Evolutionary conservation across 2,888 invertebrate species (phyloP), one percentile per base, ranked within the genome.

Genomic region (Nomada goodeniana): DNA sequence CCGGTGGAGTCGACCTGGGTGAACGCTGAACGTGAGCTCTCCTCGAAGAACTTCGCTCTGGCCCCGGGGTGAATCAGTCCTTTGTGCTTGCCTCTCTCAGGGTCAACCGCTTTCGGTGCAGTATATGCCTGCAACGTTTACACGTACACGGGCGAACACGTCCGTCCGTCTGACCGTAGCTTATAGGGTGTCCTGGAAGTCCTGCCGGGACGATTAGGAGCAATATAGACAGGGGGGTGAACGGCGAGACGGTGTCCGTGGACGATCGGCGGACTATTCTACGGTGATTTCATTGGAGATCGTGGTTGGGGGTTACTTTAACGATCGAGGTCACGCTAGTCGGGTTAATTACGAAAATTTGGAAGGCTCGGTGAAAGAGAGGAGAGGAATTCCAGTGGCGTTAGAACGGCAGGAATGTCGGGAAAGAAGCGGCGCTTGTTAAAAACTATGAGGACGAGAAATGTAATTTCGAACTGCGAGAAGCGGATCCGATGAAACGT

Each of bases 81-180:
- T 92, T 93, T 92, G 92, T 92, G 91, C 92, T 90, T 85, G 89
- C 90, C 90, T 91, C 89, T 91, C 91, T 93, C 93, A 93, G 93
- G 93, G 93, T 93, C 93, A 93, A 93, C 93, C 92, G 91, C 93
- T 93, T 93, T 93, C 92, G 91, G 92, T 88, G 87, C 88, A 83
- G 88, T 88, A 88, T 88, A 88, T 85, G 84, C 87, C 76, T 82
- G 69, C 87, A 80, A 84, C 91, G 90, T 91, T 90, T 89, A 86
- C 90, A 88, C 87, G 89, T 88, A 91, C 86, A 89, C 86, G 85
- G 87, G 83, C 88, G 81, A 87, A 89, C 88, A 87, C 86, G 82
- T 73, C 75, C 80, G 76, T 65, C 60, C 57, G 80, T 82, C 71
- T 82, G 82, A 84, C 84, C 80, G 85, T 82, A 63, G 72, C 57